Conservation (phyloP, 1,140 invertebrate genomes). For the Neodiprion lecontei region DNA sequence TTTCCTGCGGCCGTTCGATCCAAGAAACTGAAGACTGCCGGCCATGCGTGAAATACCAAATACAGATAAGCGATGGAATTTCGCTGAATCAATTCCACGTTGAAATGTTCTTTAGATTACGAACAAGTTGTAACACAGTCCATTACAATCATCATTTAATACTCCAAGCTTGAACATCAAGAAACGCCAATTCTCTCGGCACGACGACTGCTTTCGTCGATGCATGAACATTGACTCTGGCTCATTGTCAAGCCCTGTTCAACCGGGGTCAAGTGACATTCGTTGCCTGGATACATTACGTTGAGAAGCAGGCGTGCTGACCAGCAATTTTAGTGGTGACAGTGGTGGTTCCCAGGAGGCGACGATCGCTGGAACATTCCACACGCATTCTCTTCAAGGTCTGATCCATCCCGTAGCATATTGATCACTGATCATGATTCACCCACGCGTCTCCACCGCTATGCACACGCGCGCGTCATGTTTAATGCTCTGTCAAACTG, state of each 20-base stretch:
- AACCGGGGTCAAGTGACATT: not conserved
- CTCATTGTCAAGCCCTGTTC: not conserved
- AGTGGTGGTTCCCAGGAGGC: not conserved
- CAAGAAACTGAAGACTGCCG: no score
- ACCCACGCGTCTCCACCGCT: conserved; percentile 8
- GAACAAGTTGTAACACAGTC: no score
- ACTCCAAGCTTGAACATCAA: no score
- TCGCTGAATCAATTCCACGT: no score
- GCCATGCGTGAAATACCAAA: no score
- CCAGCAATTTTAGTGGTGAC: not conserved
- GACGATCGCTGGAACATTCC: conserved; percentile 3
- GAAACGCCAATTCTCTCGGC: no score
- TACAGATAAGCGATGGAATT: no score
- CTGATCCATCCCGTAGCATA: conserved; percentile 10
- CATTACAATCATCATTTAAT: no score
- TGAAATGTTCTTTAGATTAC: no score
- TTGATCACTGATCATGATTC: conserved; percentile 13
- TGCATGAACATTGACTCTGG: not conserved
- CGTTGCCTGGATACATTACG: not conserved
- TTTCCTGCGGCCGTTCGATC: not conserved
- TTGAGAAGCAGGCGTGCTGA: not conserved
- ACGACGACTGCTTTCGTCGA: no score
- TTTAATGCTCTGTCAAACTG: conserved; percentile 12
- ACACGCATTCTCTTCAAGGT: conserved; percentile 13
- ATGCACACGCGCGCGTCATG: not conserved